A percentile compares a stretch with the other conserved stretches of the same genome.
phyloP scores from a whole-genome alignment of 2,113 vertebrate genomes.

The Anarhynchus alexandrinus region DNA sequence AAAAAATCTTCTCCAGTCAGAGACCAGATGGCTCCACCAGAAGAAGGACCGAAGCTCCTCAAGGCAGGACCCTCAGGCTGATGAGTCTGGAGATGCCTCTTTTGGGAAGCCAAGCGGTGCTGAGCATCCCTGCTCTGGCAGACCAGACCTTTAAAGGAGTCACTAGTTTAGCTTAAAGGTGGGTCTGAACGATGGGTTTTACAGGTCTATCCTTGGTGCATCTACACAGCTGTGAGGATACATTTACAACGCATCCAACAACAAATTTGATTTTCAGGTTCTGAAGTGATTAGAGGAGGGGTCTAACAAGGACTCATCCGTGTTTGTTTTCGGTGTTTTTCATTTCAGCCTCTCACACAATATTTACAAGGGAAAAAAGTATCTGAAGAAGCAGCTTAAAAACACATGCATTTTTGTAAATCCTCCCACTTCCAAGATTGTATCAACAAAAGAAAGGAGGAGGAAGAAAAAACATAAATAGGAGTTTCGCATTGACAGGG shows the following conservation, averaged over 20 bases:
- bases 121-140: not conserved
- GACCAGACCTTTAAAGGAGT: not conserved
- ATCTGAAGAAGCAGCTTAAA: slow-evolving; percentile 31
- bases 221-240: not conserved
- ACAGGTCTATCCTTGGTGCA: not conserved
- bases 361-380: slow-evolving; percentile 1
- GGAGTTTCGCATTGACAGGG: not conserved
- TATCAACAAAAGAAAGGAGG: slow-evolving; percentile 55
- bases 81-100: not conserved
- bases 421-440: slow-evolving; percentile 50
- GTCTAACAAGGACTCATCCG: not conserved
- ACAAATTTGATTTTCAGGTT: not conserved
- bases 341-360: not conserved
- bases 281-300: not conserved
- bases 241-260: not conserved
- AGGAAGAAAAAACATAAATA: slow-evolving; percentile 31
- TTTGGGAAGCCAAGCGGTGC: accelerated
- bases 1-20: too few relatives aligned
- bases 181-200: accelerated
- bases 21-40: not conserved
- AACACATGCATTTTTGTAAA: slow-evolving; percentile 29
- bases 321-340: not conserved
- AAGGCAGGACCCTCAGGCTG: not conserved
- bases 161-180: not conserved
- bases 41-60: not conserved